Evolutionary conservation across 1,140 invertebrate genomes (phyloP).

Genomic region (Lordiphosa stackelbergi): DNA sequence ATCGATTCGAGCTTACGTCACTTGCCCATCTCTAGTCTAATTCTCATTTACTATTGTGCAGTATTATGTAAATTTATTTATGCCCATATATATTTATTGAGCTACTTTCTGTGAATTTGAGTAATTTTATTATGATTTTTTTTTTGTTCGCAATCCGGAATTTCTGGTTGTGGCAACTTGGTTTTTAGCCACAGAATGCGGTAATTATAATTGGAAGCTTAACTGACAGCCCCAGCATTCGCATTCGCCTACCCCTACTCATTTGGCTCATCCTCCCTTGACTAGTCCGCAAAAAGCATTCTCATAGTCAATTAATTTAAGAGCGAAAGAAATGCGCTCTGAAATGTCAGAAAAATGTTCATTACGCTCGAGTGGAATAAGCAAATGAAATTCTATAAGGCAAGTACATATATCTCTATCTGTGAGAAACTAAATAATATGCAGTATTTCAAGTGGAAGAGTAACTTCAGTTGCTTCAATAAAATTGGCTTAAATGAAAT

Average conservation of each 20-base stretch:
- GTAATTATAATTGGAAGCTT: constrained; percentile 5
- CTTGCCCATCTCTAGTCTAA: no score
- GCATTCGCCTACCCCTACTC: neutral
- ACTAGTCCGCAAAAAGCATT: neutral
- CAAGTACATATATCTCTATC: constrained; percentile 1
- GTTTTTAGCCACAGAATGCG: neutral
- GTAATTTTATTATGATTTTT: neutral
- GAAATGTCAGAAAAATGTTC: constrained; percentile 4
- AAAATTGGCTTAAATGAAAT: no score
- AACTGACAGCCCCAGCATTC: neutral
- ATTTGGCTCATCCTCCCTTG: neutral
- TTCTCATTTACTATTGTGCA: no score
- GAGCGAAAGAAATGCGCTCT: neutral
- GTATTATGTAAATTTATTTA: no score
- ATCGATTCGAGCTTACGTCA: no score
- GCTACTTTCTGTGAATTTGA: no score
- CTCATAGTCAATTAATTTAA: constrained; percentile 4
- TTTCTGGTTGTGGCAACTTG: constrained; percentile 2
- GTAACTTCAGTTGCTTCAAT: no score
- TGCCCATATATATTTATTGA: no score
- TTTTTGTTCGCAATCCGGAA: neutral
- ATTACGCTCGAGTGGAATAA: neutral
- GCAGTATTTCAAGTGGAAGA: no score
- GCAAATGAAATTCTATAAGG: neutral
- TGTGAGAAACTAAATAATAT: neutral